Evolutionary conservation across 2,888 invertebrate genomes (phyloP).

Genomic region (Pristionchus japonicus): DNA sequence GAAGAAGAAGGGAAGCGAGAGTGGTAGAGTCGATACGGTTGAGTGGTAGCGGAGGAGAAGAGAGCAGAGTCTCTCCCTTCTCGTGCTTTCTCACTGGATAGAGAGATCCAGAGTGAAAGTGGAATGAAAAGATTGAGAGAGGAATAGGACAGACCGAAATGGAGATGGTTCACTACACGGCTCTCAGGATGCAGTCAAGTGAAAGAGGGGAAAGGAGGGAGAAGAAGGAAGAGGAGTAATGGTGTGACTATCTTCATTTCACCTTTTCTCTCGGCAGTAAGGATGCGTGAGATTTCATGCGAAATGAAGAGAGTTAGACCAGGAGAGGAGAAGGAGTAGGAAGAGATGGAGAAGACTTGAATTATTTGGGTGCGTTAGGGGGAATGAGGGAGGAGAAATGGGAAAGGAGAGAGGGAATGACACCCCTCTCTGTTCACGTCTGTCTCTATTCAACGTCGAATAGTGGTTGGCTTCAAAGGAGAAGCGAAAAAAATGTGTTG

Average conservation of each 20-base stretch:
- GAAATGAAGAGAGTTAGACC: too few relatives aligned
- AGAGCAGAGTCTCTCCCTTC: not conserved
- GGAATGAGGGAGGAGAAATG: not conserved
- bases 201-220: not conserved
- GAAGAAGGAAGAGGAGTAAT: too few relatives aligned
- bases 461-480: too few relatives aligned
- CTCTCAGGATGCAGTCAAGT: constrained; percentile 21
- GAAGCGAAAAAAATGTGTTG: too few relatives aligned
- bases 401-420: not conserved
- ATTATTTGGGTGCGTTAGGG: constrained; percentile 8
- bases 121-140: not conserved
- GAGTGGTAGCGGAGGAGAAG: not conserved
- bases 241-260: too few relatives aligned
- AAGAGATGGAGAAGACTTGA: constrained; percentile 4
- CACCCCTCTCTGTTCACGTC: not conserved
- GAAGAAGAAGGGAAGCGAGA: not conserved
- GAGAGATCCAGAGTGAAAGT: not conserved
- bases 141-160: constrained; percentile 3
- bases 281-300: too few relatives aligned
- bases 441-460: too few relatives aligned
- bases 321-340: not conserved
- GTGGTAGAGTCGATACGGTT: not conserved
- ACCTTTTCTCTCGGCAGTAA: too few relatives aligned
- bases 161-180: not conserved
- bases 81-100: not conserved